Conservation (phyloP, 2,888 invertebrate genomes). For the Drosophila birchii region DNA sequence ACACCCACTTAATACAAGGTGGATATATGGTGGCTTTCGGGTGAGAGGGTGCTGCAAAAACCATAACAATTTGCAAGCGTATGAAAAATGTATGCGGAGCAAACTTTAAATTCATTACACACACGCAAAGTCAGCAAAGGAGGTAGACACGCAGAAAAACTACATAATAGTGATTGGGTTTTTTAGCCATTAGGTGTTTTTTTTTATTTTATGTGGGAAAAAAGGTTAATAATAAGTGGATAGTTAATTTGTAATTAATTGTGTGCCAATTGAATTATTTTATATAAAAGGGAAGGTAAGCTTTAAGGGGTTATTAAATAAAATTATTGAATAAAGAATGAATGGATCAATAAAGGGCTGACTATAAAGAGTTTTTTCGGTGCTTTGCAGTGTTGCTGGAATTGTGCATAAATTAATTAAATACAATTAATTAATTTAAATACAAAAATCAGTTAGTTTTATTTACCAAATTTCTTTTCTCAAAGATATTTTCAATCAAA, state of each 20-base stretch:
- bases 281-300: too few relatives aligned
- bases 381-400: too few relatives aligned
- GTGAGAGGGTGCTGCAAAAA: constrained; percentile 48
- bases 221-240: background rate
- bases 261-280: background rate
- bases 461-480: background rate
- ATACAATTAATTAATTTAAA: background rate
- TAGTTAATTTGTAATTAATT: background rate
- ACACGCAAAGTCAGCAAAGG: constrained; percentile 67
- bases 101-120: constrained; percentile 80
- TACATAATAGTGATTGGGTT: background rate
- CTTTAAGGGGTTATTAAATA: too few relatives aligned
- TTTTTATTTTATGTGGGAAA: too few relatives aligned
- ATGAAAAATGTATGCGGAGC: constrained; percentile 77
- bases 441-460: background rate
- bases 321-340: background rate
- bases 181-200: too few relatives aligned
- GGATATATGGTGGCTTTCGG: constrained; percentile 22
- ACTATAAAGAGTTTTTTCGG: background rate
- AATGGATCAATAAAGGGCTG: background rate
- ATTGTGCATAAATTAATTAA: background rate
- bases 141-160: constrained; percentile 16
- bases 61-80: constrained; percentile 77
- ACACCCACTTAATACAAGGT: constrained; percentile 72
- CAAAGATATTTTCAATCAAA: background rate